phyloP scores from a whole-genome alignment of 37 sponge, comb jelly and placozoan genomes.

The Agelas oroides region DNA sequence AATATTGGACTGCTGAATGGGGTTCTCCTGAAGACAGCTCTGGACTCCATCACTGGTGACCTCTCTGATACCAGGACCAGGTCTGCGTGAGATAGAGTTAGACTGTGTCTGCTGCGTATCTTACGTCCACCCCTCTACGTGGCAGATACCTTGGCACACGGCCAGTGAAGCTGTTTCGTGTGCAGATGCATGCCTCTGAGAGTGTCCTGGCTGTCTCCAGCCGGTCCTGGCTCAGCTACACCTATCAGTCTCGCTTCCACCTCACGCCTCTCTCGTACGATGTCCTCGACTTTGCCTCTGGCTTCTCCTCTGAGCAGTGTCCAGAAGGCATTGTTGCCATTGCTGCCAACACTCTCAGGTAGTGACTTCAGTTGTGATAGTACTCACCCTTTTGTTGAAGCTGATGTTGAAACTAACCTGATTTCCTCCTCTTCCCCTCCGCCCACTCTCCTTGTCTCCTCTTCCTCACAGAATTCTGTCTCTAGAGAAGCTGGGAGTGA shows the following conservation, averaged over 20 bases:
- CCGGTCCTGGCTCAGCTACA: constrained; percentile 95
- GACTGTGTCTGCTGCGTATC: neutral
- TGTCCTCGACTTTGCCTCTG: constrained; percentile 92
- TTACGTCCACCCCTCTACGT: neutral
- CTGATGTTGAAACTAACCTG: too few species aligned
- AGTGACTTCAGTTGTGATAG: neutral
- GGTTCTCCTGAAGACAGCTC: constrained; percentile 91
- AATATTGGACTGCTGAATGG: constrained; percentile 98
- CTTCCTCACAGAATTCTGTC: constrained; percentile 79
- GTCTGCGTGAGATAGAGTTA: constrained; percentile 20
- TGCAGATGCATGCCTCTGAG: constrained; percentile 85
- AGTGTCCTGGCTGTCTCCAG: constrained; percentile 97
- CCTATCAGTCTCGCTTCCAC: constrained; percentile 95
- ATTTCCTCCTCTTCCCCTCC: neutral
- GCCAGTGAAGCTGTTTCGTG: constrained; percentile 94
- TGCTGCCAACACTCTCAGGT: constrained; percentile 90
- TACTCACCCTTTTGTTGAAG: too few species aligned
- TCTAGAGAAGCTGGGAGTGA: constrained; percentile 96
- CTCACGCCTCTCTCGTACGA: constrained; percentile 97
- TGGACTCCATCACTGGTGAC: constrained; percentile 96
- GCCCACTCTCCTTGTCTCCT: neutral
- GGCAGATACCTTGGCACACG: constrained; percentile 93
- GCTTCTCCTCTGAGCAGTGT: constrained; percentile 98
- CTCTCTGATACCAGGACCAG: constrained; percentile 98
- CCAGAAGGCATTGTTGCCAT: constrained; percentile 99